Evolutionary conservation across 2,797 vertebrate genomes (phyloP).

Genomic region (Lacerta viridis): DNA sequence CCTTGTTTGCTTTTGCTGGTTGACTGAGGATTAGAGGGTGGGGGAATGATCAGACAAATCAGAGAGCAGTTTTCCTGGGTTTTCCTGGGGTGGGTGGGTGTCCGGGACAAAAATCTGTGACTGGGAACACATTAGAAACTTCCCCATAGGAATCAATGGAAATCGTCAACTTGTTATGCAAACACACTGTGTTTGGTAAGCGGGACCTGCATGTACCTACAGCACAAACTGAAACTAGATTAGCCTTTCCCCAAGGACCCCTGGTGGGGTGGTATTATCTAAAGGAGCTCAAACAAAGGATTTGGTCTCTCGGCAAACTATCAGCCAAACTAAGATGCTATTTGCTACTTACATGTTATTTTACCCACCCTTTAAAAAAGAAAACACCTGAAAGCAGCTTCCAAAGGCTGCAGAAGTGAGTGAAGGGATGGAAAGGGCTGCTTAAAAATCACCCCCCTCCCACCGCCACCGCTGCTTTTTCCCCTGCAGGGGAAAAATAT

Average conservation of each 20-base stretch:
- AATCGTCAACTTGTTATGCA: too few species aligned
- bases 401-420: background rate
- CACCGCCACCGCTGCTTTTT: background rate
- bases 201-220: too few species aligned
- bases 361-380: background rate
- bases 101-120: too few species aligned
- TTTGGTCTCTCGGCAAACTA: background rate
- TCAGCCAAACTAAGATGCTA: background rate
- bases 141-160: too few species aligned
- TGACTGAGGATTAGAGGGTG: too few species aligned
- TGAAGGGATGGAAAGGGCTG: background rate
- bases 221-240: background rate
- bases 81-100: too few species aligned
- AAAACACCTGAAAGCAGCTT: background rate
- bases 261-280: background rate
- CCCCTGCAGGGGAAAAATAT: background rate
- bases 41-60: too few species aligned
- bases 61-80: too few species aligned
- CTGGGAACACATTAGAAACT: too few species aligned
- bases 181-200: too few species aligned
- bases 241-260: background rate
- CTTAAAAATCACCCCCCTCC: background rate
- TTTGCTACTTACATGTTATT: background rate
- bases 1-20: too few species aligned
- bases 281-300: background rate